Base-by-base conservation (phyloP, 2,888 invertebrate genomes). In the Tachystola acroxantha region DNA sequence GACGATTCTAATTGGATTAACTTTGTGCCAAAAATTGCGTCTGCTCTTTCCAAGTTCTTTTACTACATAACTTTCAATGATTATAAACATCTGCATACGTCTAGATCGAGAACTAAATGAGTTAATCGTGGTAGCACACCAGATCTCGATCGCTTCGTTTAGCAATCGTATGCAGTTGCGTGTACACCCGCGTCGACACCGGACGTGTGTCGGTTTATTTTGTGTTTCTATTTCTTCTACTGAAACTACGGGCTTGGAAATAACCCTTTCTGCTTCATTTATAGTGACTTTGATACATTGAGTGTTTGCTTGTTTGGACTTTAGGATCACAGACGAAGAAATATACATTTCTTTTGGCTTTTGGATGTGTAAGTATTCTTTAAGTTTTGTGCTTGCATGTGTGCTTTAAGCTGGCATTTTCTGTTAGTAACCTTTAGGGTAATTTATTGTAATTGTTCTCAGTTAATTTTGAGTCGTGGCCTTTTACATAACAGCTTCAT, bases 141-240 rank as follows among this genome's bases (percentile, higher is more conserved):
- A 36, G 37, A 35, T 37, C 34, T 37, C 25, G 28, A 6, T 10
- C 34, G 34, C 25, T 31, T 28, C 16, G 22, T 20, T 32, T 37
- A 27, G 33, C 45, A 45, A 45, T 34, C 46, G 20, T n/a, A 46
- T 57, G 59, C 67, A 78, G 78, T 78, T 59, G 60, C 67, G 71
- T 53, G 65, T 57, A 61, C 61, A 60, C 64, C 57, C 54, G 58
- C 71, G 64, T 61, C 57, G 43, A 44, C 39, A 61, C 45, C 56
- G 63, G 72, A 71, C 77, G 78, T 57, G 64, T 63, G 57, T 53
- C 19, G 29, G 25, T 29, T 6, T 12, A 10, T 13, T 13, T 16
- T 10, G 10, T 7, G 4, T 24, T 27, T 27, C 7, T 27, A 10
- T 12, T 11, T 12, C 7, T 11, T 7, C 11, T 27, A 11, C n/a